These are phyloP conservation scores for Hypotaenidia philippensis DNA, from an alignment of 2,797 vertebrate species.

Conservation along the genomic window DNA sequence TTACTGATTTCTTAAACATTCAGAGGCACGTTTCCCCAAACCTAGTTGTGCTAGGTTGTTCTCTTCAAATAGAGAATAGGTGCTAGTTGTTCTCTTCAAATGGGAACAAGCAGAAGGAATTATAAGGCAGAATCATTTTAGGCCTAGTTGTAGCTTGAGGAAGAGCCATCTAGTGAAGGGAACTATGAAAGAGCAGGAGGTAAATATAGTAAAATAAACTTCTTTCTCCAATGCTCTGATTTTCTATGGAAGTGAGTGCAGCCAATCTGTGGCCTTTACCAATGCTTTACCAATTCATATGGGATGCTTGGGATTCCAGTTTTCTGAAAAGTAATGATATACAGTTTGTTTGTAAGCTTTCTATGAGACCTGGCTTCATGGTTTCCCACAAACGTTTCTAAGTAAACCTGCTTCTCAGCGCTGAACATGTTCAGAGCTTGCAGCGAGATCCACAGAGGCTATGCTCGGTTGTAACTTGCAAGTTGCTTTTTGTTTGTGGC, in stretches of 20 bases:
- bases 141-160: background rate
- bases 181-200: background rate
- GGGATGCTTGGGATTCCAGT: conserved; percentile 15
- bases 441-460: background rate
- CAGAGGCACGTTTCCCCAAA: background rate
- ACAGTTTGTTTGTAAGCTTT: background rate
- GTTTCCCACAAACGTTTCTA: background rate
- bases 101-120: background rate
- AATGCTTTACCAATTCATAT: conserved; percentile 6
- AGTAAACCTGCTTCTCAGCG: background rate
- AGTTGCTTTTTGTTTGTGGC: background rate
- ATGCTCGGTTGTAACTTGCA: background rate
- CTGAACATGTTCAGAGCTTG: background rate
- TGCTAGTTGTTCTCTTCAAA: background rate
- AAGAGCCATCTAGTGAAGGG: background rate
- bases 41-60: background rate
- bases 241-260: background rate
- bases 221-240: background rate
- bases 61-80: background rate
- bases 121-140: background rate
- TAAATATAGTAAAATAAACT: background rate
- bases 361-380: background rate
- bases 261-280: background rate
- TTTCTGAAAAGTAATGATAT: background rate
- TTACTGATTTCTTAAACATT: background rate